phyloP scores from a whole-genome alignment of 2,797 vertebrate species.

The Platyrinchus mystaceus region DNA sequence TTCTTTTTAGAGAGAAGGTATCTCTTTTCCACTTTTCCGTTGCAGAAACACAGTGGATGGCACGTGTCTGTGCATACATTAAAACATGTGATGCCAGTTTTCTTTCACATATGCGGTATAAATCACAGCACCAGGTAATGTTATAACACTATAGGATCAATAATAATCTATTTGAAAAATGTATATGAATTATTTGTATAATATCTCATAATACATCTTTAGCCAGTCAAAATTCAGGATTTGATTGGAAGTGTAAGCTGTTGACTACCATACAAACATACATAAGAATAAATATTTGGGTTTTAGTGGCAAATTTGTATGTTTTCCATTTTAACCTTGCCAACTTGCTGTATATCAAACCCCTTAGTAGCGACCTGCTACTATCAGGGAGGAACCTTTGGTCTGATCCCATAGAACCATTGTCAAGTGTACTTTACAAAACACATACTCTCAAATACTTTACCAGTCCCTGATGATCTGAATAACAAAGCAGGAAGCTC shows the following conservation, averaged over 20 bases:
- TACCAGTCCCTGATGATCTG: neutral
- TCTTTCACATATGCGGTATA: neutral
- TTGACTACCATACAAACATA: neutral
- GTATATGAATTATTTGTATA: neutral
- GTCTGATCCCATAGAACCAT: neutral
- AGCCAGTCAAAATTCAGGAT: neutral
- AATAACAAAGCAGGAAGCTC: neutral
- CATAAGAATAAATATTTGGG: neutral
- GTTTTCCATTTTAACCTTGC: neutral
- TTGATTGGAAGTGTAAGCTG: neutral
- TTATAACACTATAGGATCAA: neutral
- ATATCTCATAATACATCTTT: neutral
- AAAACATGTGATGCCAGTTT: neutral
- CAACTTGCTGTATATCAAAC: neutral
- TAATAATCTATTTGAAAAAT: neutral
- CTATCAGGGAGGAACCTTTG: neutral
- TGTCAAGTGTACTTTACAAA: neutral
- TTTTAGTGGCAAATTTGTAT: neutral
- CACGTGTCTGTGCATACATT: neutral
- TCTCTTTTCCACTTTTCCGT: neutral
- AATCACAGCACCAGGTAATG: neutral
- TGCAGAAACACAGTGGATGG: neutral
- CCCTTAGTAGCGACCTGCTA: neutral
- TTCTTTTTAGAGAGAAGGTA: neutral
- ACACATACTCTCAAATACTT: neutral